Conservation (phyloP, 2,113 vertebrate species). For the Abramis brama region DNA sequence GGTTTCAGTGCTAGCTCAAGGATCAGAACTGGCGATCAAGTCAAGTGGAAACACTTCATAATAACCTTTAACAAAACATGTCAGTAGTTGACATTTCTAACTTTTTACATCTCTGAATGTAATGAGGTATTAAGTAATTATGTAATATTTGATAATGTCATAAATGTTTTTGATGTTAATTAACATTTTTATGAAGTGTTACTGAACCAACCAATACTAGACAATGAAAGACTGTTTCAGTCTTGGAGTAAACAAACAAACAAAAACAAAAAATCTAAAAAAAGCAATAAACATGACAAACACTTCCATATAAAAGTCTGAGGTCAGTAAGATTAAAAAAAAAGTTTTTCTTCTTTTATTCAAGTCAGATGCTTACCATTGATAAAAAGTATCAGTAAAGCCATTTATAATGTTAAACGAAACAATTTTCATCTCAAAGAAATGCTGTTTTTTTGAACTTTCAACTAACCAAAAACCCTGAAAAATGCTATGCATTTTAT, state of each 20-base stretch:
- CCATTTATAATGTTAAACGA: too few relatives aligned
- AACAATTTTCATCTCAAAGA: too few relatives aligned
- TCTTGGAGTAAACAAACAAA: not conserved
- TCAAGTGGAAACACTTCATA: slow-evolving; percentile 9
- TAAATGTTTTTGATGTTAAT: not conserved
- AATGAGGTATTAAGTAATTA: not conserved
- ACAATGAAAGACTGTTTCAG: not conserved
- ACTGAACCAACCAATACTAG: not conserved
- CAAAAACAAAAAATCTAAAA: not conserved
- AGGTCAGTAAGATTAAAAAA: too few relatives aligned
- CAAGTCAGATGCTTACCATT: too few relatives aligned
- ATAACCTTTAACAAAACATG: not conserved
- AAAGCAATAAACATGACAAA: too few relatives aligned
- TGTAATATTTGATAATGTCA: not conserved
- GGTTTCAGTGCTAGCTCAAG: not conserved
- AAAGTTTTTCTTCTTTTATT: too few relatives aligned
- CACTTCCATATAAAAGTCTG: too few relatives aligned
- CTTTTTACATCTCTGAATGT: not conserved
- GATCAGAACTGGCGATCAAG: slow-evolving; percentile 17
- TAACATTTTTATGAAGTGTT: not conserved
- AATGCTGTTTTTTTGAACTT: too few relatives aligned
- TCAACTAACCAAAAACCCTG: too few relatives aligned
- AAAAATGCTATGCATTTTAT: too few relatives aligned
- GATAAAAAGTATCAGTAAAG: too few relatives aligned
- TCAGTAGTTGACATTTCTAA: not conserved